Evolutionary conservation across 2,888 invertebrate species (phyloP), one percentile per base, ranked within the genome.

Genomic region (Clostera curtula): DNA sequence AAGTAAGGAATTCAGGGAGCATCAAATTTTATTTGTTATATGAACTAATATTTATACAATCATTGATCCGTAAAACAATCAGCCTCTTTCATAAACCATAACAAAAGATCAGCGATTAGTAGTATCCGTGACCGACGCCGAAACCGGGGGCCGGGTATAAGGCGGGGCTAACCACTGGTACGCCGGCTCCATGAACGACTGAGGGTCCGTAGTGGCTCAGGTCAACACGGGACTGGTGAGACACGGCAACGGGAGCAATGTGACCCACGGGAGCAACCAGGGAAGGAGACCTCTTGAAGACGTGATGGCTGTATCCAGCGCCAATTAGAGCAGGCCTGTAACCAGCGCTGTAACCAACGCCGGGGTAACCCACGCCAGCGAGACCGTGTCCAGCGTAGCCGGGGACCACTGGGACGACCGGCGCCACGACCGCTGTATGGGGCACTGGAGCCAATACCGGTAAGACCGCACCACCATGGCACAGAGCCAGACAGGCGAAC

Each of bases 171-270:
- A 64, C 46, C 1, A 67, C 38, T 3, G 67, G 56, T 2, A 57
- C 24, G 1, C 62, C 39, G 1, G 56, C 40, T 0, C 62, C 50
- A 5, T 50, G 36, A 1, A 67, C 45, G 2, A 73, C 40, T 5
- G 64, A 59, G 7, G 72, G n/a, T n/a, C n/a, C n/a, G n/a, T n/a
- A n/a, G n/a, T n/a, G n/a, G n/a, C 74, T 85, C 12, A 86, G 67
- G 42, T 87, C 83, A 16, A 84, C 55, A 6, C 85, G 77, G 34
- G 86, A 82, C 45, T 87, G 86, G 37, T 85, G 85, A 3, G 86
- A 86, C 0, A 86, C 79, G 1, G 87, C 76, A 1, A 68, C 47
- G 0, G 55, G 56, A 5, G 54, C 56, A 1, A 64, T 17, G n/a
- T 37, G 43, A 12, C 31, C 35, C 2, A 39, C 39, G 9, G 27